These are phyloP conservation scores for Drosophila meridionalis DNA, from an alignment of 2,888 invertebrate species.

Conservation along the genomic window DNA sequence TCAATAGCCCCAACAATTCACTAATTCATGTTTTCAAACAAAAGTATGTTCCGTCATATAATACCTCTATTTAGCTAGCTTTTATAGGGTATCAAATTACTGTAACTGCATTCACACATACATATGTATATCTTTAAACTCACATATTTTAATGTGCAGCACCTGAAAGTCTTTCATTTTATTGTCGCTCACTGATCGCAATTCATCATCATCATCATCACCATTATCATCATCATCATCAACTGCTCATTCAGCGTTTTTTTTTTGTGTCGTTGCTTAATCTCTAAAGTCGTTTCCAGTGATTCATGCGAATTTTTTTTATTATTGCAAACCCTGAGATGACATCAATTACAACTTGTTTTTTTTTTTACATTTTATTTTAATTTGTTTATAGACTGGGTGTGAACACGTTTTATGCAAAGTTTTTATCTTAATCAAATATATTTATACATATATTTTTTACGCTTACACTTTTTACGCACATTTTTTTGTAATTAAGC, in stretches of 20 bases:
- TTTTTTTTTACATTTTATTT: background rate
- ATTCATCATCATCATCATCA: background rate
- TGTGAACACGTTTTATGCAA: slow-evolving; percentile 28
- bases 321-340: slow-evolving; percentile 30
- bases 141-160: slow-evolving; percentile 27
- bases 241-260: slow-evolving; percentile 20
- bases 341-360: slow-evolving; percentile 37
- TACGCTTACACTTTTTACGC: slow-evolving; percentile 37
- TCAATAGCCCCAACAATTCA: too few relatives aligned
- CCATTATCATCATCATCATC: slow-evolving; percentile 1
- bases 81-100: slow-evolving; percentile 6
- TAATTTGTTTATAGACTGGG: slow-evolving; percentile 18
- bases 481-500: slow-evolving; percentile 34
- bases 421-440: slow-evolving; percentile 1
- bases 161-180: slow-evolving; percentile 18
- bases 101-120: slow-evolving; percentile 3
- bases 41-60: background rate
- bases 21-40: background rate
- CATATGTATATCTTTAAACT: background rate
- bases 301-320: slow-evolving; percentile 41
- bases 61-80: background rate
- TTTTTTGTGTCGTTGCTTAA: slow-evolving; percentile 12
- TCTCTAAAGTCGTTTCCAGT: slow-evolving; percentile 19
- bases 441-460: background rate
- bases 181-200: slow-evolving; percentile 5